phyloP scores from a whole-genome alignment of 2,797 vertebrate species.

The Spheniscus humboldti region DNA sequence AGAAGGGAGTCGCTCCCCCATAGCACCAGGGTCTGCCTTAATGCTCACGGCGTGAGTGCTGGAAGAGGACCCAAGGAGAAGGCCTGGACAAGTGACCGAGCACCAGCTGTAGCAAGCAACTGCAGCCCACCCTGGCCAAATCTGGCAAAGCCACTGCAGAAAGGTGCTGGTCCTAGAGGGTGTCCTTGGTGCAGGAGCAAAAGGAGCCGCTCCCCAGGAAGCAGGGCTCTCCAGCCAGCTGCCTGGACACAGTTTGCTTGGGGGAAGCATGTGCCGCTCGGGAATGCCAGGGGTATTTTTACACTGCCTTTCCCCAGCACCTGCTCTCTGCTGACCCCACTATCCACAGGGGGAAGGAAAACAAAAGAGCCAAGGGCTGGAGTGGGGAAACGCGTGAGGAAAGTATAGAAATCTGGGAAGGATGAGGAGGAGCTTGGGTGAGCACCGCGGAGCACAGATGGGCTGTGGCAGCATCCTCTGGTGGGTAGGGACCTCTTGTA shows the following conservation, averaged over 20 bases:
- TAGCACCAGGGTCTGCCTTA: accelerated
- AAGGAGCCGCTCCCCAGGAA: not conserved
- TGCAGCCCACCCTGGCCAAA: not conserved
- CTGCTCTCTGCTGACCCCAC: not conserved
- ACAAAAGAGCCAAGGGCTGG: not conserved
- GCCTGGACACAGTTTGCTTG: not conserved
- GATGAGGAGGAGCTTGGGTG: not conserved
- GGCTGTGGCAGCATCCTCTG: not conserved
- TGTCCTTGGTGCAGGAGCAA: not conserved
- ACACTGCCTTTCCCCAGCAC: not conserved
- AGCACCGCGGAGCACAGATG: not conserved
- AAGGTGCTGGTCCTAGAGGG: not conserved
- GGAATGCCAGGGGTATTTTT: not conserved
- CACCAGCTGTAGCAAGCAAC: not conserved
- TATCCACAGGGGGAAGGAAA: not conserved
- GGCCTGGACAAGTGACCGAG: not conserved
- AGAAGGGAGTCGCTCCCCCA: not conserved
- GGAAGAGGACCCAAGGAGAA: accelerated
- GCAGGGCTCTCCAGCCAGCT: accelerated
- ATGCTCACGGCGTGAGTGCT: accelerated
- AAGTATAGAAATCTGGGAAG: not conserved
- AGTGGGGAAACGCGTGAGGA: not conserved
- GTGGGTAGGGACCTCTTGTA: not conserved
- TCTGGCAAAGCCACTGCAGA: not conserved
- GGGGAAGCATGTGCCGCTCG: accelerated